Percentiles rank a stretch among this genome's conserved stretches.
These are phyloP conservation scores for Thyatira batis DNA, from an alignment of 2,888 invertebrate genomes.

Conservation along the genomic window DNA sequence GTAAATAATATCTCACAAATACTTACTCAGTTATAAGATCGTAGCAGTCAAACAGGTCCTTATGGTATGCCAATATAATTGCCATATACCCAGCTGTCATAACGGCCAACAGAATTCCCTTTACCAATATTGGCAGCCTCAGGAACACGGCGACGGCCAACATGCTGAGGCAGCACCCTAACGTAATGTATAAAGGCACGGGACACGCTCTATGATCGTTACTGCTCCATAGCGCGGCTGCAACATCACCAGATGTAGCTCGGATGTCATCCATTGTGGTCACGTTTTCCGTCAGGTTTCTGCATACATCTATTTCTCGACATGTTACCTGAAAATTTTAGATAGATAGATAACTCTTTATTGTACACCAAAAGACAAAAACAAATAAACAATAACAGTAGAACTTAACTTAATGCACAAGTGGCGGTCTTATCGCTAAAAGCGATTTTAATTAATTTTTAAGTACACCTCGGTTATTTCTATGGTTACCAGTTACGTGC, in stretches of 20 bases:
- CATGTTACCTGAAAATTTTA: conserved; percentile 65
- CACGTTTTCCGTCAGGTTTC: conserved; percentile 69
- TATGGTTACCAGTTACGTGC: no score
- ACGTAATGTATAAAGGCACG: conserved; percentile 92
- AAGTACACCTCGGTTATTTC: no score
- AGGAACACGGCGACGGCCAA: conserved; percentile 93
- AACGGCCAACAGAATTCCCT: conserved; percentile 88
- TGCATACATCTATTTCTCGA: conserved; percentile 66
- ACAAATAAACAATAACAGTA: no score
- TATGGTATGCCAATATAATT: conserved; percentile 91
- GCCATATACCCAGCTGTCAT: conserved; percentile 91
- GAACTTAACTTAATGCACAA: no score
- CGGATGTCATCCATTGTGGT: conserved; percentile 79
- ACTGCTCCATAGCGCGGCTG: conserved; percentile 66
- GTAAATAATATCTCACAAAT: neutral
- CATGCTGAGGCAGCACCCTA: conserved; percentile 92
- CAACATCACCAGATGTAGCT: conserved; percentile 51
- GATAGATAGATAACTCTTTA: no score
- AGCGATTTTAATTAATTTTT: no score
- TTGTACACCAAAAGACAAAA: no score
- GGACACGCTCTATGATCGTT: conserved; percentile 90
- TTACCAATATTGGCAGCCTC: conserved; percentile 90
- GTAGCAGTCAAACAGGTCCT: conserved; percentile 90
- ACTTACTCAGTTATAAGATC: conserved; percentile 89
- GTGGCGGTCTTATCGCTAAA: no score